These are phyloP conservation scores for Oreotragus oreotragus DNA, from an alignment of 2,113 vertebrate species.

Conservation along the genomic window DNA sequence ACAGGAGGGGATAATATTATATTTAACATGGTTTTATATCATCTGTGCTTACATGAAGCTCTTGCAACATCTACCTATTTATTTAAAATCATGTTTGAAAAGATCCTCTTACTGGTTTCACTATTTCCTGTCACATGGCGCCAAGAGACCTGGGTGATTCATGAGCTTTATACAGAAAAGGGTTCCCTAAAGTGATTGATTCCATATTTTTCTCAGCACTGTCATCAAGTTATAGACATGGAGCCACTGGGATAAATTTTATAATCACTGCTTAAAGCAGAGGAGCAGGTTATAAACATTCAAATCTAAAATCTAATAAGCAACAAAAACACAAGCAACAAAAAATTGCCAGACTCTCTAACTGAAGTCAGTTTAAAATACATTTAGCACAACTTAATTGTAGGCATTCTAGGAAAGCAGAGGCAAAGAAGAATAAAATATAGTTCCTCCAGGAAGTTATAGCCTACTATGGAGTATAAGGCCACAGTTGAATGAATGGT, in stretches of 20 bases:
- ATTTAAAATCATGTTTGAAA: conserved; percentile 1
- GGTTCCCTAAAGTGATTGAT: not conserved
- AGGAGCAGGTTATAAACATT: not conserved
- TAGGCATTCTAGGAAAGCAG: not conserved
- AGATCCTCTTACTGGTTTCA: not conserved
- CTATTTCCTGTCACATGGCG: not conserved
- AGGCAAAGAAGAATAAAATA: not conserved
- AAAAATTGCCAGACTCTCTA: not conserved
- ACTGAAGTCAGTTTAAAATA: not conserved
- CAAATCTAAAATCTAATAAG: not conserved
- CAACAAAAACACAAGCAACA: not conserved
- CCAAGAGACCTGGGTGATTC: not conserved
- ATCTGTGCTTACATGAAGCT: not conserved
- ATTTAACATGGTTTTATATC: not conserved
- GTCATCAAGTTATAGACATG: not conserved
- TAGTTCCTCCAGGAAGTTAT: not conserved
- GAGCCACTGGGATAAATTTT: not conserved
- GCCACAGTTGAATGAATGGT: not conserved
- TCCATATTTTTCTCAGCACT: not conserved
- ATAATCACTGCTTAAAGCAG: not conserved
- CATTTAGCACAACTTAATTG: not conserved
- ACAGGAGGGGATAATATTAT: not conserved
- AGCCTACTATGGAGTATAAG: not conserved
- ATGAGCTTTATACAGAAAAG: not conserved
- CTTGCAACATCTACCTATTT: not conserved